Conservation (phyloP, 2,888 invertebrate genomes). For the Leucoptera coffeella region DNA sequence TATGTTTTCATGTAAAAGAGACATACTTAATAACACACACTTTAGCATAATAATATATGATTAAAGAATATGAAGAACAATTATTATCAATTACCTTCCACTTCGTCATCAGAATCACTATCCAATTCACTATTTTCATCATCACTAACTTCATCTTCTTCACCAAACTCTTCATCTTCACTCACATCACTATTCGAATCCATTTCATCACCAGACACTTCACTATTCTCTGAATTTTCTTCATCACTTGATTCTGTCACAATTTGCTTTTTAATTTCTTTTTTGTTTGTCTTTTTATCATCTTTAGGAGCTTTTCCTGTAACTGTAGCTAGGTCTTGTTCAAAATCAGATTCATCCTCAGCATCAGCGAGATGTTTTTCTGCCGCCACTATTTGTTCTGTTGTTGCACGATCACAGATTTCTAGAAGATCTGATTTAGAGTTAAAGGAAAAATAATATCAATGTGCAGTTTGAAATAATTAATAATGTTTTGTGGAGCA, state of each 20-base stretch:
- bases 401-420: slow-evolving; percentile 63
- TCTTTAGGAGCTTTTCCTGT: slow-evolving; percentile 30
- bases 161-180: slow-evolving; percentile 6
- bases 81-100: slow-evolving; percentile 9
- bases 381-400: slow-evolving; percentile 53
- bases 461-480: not conserved
- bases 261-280: slow-evolving; percentile 7
- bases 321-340: slow-evolving; percentile 55
- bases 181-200: slow-evolving; percentile 8
- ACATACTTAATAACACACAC: too few species aligned
- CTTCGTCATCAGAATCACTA: slow-evolving; percentile 6
- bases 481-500: slow-evolving; percentile 2
- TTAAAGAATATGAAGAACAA: too few species aligned
- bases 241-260: slow-evolving; percentile 4
- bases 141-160: slow-evolving; percentile 5
- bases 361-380: slow-evolving; percentile 58
- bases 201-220: slow-evolving; percentile 6
- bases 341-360: slow-evolving; percentile 56
- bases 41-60: too few species aligned
- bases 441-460: slow-evolving; percentile 8
- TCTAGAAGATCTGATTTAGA: slow-evolving; percentile 58
- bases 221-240: slow-evolving; percentile 7
- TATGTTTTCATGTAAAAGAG: too few species aligned
- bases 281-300: slow-evolving; percentile 11
- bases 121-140: slow-evolving; percentile 4